Conservation (phyloP, 2,888 invertebrate species). For the Argyresthia albistria region DNA sequence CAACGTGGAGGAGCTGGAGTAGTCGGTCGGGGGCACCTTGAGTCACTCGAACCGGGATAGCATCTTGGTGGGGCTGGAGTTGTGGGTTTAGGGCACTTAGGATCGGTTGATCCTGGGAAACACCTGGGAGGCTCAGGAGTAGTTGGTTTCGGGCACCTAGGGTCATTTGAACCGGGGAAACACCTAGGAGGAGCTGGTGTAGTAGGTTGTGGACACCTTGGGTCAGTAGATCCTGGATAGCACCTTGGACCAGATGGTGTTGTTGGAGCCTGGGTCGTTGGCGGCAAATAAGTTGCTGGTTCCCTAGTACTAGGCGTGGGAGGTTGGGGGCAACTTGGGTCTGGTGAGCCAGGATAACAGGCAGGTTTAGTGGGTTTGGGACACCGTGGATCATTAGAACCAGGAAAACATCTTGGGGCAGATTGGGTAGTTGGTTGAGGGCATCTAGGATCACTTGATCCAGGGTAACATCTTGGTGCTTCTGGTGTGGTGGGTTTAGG, state of each 20-base stretch:
- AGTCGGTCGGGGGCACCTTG: slow-evolving; percentile 17
- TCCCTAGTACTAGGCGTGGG: slow-evolving; percentile 23
- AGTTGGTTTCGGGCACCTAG: slow-evolving; percentile 26
- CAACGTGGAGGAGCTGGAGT: slow-evolving; percentile 15
- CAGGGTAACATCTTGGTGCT: slow-evolving; percentile 24
- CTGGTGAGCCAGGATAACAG: slow-evolving; percentile 29
- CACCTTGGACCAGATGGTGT: slow-evolving; percentile 18
- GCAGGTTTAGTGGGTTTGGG: slow-evolving; percentile 21
- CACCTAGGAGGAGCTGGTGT: slow-evolving; percentile 21
- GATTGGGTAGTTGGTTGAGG: slow-evolving; percentile 20
- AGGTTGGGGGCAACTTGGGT: slow-evolving; percentile 39
- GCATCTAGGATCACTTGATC: slow-evolving; percentile 23
- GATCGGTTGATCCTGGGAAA: slow-evolving; percentile 37
- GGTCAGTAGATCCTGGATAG: slow-evolving; percentile 24
- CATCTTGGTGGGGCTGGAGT: slow-evolving; percentile 19
- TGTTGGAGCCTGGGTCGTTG: slow-evolving; percentile 18
- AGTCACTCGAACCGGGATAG: slow-evolving; percentile 23
- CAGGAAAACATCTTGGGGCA: slow-evolving; percentile 22
- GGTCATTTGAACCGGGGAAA: slow-evolving; percentile 28
- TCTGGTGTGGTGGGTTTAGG: slow-evolving; percentile 20
- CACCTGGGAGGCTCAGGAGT: slow-evolving; percentile 24
- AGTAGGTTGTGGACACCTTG: slow-evolving; percentile 21
- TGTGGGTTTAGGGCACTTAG: slow-evolving; percentile 30
- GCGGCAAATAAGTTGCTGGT: slow-evolving; percentile 24
- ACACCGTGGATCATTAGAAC: slow-evolving; percentile 29